Conservation (phyloP, 2,888 invertebrate species). For the Erynnis tages region DNA sequence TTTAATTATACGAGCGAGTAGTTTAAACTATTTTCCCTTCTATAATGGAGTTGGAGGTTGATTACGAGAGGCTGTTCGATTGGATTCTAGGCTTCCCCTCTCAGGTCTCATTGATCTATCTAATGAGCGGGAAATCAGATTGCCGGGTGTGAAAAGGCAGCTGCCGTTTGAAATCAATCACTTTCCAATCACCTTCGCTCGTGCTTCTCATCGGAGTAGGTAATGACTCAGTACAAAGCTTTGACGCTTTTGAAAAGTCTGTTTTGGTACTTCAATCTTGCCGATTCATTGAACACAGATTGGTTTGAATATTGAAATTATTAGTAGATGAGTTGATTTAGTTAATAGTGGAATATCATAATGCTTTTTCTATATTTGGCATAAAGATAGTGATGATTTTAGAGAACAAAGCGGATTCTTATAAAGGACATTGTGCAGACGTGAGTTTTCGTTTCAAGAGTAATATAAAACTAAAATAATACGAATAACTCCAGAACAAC, state of each 20-base stretch:
- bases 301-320: no score
- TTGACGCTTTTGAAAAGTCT: not conserved
- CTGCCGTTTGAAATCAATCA: conserved; percentile 53
- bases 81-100: conserved; percentile 1
- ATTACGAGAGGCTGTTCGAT: not conserved
- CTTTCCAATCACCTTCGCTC: conserved; percentile 49
- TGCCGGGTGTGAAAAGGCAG: conserved; percentile 48
- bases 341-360: no score
- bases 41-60: not conserved
- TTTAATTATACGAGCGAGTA: conserved; percentile 1
- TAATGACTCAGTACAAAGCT: conserved; percentile 28
- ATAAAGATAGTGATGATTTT: no score
- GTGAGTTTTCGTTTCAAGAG: no score
- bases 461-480: not conserved
- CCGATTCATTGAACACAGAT: not conserved
- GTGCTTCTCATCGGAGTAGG: conserved; percentile 39
- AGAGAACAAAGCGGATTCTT: no score
- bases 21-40: conserved; percentile 1
- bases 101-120: conserved; percentile 16
- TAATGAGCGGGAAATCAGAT: conserved; percentile 56
- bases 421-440: no score
- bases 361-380: no score
- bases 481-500: not conserved
- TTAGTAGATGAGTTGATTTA: no score
- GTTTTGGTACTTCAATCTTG: not conserved